Conservation (phyloP, 2,888 invertebrate genomes). For the Rhagophthalmus giganteus region DNA sequence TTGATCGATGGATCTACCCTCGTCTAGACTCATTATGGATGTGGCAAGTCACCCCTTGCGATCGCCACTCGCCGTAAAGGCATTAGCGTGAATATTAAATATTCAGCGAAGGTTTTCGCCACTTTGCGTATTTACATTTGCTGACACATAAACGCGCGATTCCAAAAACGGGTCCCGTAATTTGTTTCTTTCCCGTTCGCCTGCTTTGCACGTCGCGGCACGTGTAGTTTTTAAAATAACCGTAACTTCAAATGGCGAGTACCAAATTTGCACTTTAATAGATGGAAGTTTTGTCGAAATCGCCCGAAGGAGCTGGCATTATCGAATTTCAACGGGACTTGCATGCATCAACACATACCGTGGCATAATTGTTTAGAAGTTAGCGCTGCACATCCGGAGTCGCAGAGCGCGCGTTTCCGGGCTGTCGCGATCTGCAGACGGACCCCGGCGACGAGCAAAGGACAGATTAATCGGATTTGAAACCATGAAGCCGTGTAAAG, state of each 20-base stretch:
- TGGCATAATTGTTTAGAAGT: constrained; percentile 39
- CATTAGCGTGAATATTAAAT: constrained; percentile 23
- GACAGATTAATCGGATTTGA: constrained; percentile 55
- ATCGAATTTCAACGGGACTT: no score
- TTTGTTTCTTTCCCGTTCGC: no score
- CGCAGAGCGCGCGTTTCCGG: constrained; percentile 34
- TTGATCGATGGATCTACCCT: constrained; percentile 24
- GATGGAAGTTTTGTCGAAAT: no score
- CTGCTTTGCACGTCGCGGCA: no score
- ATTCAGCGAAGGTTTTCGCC: constrained; percentile 14
- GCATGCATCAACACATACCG: constrained; percentile 37
- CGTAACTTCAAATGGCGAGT: no score
- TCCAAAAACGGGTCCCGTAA: background rate
- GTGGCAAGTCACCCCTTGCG: constrained; percentile 20
- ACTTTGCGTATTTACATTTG: constrained; percentile 24
- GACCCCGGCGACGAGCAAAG: constrained; percentile 36
- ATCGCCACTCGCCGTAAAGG: constrained; percentile 16
- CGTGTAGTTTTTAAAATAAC: no score
- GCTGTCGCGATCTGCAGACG: constrained; percentile 27
- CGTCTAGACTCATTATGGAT: constrained; percentile 18
- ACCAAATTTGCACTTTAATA: no score
- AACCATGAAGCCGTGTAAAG: constrained; percentile 55
- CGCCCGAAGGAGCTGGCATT: no score
- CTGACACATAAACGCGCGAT: constrained; percentile 10
- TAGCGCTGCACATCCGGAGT: constrained; percentile 30